A percentile compares a stretch with the other conserved stretches of the same genome.
These are phyloP conservation scores for Napeogenes sylphis DNA, from an alignment of 2,888 invertebrate genomes.

Conservation along the genomic window DNA sequence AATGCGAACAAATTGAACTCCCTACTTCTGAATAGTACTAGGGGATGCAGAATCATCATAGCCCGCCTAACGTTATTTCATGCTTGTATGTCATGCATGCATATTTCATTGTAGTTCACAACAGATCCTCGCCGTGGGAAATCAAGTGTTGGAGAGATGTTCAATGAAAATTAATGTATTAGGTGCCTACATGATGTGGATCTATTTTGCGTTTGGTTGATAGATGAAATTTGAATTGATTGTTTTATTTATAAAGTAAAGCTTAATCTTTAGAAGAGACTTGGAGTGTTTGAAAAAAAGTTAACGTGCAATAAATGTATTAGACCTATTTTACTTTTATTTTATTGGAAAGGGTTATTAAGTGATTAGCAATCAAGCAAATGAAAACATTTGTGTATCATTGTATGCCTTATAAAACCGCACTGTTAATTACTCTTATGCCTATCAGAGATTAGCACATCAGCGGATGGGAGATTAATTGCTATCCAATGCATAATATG, in stretches of 20 bases:
- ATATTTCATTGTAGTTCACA: conserved; percentile 67
- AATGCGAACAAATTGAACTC: conserved; percentile 37
- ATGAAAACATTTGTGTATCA: conserved; percentile 5
- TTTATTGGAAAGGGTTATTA: not conserved
- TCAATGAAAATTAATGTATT: conserved; percentile 35
- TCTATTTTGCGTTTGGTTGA: conserved; percentile 1
- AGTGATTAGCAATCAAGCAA: conserved; percentile 5
- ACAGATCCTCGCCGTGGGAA: conserved; percentile 65
- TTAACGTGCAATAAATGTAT: not conserved
- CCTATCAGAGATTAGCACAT: conserved; percentile 60
- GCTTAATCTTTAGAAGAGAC: not conserved
- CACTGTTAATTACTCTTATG: conserved; percentile 55
- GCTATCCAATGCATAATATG: conserved; percentile 39
- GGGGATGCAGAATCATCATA: conserved; percentile 42
- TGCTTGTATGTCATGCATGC: conserved; percentile 62
- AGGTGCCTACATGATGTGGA: not conserved
- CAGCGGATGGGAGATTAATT: conserved; percentile 52
- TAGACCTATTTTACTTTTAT: not conserved
- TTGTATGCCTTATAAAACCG: conserved; percentile 29
- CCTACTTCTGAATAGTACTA: conserved; percentile 29
- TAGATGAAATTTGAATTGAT: not conserved
- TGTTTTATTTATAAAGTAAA: not conserved
- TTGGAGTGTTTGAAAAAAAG: no score
- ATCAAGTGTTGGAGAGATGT: conserved; percentile 42
- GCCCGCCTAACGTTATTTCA: conserved; percentile 60